Evolutionary conservation across 2,113 vertebrate species (phyloP).

Genomic region (Salvator merianae): DNA sequence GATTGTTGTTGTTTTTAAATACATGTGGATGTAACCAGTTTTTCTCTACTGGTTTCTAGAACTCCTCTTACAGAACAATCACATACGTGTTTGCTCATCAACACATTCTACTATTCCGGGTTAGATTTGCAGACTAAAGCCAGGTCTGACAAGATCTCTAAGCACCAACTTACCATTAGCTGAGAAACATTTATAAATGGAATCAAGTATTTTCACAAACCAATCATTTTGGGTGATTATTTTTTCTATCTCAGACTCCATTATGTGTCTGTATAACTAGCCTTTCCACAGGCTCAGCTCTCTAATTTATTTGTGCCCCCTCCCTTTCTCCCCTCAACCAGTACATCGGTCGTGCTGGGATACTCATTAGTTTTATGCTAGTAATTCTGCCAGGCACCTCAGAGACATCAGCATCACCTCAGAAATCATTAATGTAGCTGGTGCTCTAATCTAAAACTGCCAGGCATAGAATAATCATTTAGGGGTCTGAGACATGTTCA

Average conservation of each 20-base stretch:
- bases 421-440: constrained; percentile 75
- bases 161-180: constrained; percentile 53
- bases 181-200: constrained; percentile 71
- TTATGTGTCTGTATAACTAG: constrained; percentile 61
- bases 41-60: too few relatives aligned
- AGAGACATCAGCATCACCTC: constrained; percentile 69
- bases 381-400: constrained; percentile 68
- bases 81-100: too few relatives aligned
- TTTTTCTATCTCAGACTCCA: constrained; percentile 66
- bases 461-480: constrained; percentile 69
- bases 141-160: constrained; percentile 35
- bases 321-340: constrained; percentile 39
- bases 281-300: constrained; percentile 52
- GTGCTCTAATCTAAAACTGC: constrained; percentile 68
- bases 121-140: not conserved
- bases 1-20: too few relatives aligned
- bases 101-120: too few relatives aligned
- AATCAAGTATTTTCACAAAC: constrained; percentile 71
- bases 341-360: constrained; percentile 59
- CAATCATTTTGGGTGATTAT: constrained; percentile 73
- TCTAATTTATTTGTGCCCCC: constrained; percentile 68
- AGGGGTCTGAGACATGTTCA: constrained; percentile 60
- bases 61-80: too few relatives aligned
- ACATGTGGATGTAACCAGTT: too few relatives aligned
- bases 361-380: constrained; percentile 76